Evolutionary conservation across 2,797 vertebrate genomes (phyloP).

Genomic region (Micromesistius poutassou): DNA sequence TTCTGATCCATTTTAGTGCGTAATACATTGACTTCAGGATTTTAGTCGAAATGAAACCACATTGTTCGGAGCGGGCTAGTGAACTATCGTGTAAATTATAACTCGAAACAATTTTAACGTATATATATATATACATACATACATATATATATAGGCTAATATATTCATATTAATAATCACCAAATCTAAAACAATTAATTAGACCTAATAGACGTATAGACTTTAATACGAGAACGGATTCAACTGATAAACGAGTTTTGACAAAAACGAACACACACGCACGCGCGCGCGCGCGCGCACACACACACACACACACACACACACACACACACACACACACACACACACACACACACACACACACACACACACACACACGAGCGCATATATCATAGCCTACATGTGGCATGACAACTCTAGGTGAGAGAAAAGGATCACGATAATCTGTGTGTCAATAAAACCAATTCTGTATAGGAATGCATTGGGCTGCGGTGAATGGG

Average conservation of each 20-base stretch:
- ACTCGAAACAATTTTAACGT: neutral
- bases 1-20: neutral
- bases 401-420: slow-evolving; percentile 46
- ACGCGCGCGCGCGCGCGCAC: neutral
- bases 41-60: too few species aligned
- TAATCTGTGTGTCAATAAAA: slow-evolving; percentile 51
- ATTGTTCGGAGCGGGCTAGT: too few species aligned
- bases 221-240: neutral
- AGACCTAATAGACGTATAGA: neutral
- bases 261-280: neutral
- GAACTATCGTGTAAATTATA: neutral
- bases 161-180: neutral
- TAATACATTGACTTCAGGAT: neutral
- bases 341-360: neutral
- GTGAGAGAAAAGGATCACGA: slow-evolving; percentile 47
- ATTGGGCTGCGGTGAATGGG: slow-evolving; percentile 12
- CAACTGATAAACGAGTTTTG: neutral
- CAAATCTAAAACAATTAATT: neutral
- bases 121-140: neutral
- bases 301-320: neutral
- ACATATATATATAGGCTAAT: too few species aligned
- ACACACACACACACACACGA: neutral
- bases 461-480: slow-evolving; percentile 47
- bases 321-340: neutral
- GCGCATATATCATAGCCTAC: neutral